Percentiles rank a stretch among this genome's conserved stretches.
Evolutionary conservation across 2,113 vertebrate genomes (phyloP).

Genomic region (Scomber japonicus): DNA sequence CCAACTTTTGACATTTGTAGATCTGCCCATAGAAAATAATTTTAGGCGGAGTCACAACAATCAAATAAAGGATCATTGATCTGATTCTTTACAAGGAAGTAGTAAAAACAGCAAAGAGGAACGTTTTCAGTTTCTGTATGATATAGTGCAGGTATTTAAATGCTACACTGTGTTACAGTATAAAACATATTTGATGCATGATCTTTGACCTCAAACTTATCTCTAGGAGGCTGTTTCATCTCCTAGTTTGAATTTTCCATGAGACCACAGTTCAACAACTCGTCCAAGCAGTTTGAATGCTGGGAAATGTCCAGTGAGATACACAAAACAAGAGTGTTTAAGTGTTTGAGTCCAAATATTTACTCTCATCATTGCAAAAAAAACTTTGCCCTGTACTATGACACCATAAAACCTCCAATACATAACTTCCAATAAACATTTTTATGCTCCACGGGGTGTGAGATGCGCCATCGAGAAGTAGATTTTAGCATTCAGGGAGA

Average conservation of each 20-base stretch:
- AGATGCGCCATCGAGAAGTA: neutral
- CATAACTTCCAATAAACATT: neutral
- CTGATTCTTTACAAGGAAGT: neutral
- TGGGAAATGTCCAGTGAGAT: conserved; percentile 11
- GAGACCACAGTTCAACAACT: conserved; percentile 25
- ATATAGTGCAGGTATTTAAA: neutral
- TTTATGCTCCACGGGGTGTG: neutral
- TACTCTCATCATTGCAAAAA: conserved; percentile 20
- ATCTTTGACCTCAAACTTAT: conserved; percentile 48
- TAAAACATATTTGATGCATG: conserved; percentile 34
- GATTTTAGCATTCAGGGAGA: conserved; percentile 8
- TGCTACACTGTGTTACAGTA: neutral
- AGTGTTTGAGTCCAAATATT: conserved; percentile 20
- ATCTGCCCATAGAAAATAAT: neutral
- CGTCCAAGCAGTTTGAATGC: neutral
- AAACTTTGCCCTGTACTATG: conserved; percentile 30
- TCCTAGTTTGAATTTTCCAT: conserved; percentile 21
- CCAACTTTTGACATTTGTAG: neutral
- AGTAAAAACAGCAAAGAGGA: neutral
- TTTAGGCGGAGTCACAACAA: neutral
- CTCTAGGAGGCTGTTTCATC: conserved; percentile 36
- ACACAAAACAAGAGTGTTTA: conserved; percentile 2
- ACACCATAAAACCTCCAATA: conserved; percentile 9
- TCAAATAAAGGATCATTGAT: neutral
- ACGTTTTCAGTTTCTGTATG: neutral